These are phyloP conservation scores for Idaea dimidiata DNA, from an alignment of 2,888 invertebrate genomes.

Conservation along the genomic window DNA sequence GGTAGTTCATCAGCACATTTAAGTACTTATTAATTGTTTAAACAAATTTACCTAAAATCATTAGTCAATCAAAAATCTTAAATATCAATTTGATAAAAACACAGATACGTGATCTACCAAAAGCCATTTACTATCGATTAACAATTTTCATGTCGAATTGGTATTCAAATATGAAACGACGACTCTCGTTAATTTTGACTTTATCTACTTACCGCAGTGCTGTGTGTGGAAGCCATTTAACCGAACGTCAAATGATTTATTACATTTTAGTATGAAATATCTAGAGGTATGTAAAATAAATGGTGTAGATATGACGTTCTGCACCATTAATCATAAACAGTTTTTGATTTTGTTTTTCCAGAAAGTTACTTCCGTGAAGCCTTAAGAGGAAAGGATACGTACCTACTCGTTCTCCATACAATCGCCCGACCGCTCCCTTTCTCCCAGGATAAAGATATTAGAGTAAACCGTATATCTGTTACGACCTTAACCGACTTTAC, in stretches of 20 bases:
- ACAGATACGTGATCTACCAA: background rate
- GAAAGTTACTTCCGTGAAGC: background rate
- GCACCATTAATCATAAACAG: background rate
- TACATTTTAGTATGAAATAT: constrained; percentile 16
- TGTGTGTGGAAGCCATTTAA: constrained; percentile 4
- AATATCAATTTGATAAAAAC: background rate
- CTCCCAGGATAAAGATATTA: too few species aligned
- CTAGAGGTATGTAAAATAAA: constrained; percentile 9
- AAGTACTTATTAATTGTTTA: too few species aligned
- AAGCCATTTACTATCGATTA: background rate
- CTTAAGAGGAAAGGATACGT: too few species aligned
- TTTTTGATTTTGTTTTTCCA: constrained; percentile 9
- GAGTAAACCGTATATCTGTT: too few species aligned
- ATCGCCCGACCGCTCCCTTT: too few species aligned
- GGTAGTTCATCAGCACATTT: too few species aligned
- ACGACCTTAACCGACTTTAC: too few species aligned
- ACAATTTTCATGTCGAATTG: background rate
- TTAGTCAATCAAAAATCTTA: background rate
- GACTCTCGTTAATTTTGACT: background rate
- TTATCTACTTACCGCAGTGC: background rate
- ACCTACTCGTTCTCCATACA: too few species aligned
- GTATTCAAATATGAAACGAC: background rate
- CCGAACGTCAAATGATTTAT: constrained; percentile 16
- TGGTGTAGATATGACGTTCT: constrained; percentile 1
- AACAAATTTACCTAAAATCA: too few species aligned